A percentile compares a stretch with the other conserved stretches of the same genome.
Conservation (phyloP, 1,140 invertebrate genomes). For the Atta texana region DNA sequence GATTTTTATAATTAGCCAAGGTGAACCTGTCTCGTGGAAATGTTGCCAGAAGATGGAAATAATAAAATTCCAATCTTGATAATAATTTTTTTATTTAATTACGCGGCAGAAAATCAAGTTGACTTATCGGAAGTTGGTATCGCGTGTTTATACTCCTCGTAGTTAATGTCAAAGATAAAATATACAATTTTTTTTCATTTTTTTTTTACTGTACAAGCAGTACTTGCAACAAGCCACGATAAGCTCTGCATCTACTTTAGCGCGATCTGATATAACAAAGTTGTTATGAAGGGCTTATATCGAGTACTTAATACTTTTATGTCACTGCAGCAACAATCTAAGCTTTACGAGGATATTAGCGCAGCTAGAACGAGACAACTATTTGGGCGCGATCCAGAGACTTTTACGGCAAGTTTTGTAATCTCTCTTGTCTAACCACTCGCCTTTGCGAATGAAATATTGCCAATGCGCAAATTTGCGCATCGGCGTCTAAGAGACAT, state of each 20-base stretch:
- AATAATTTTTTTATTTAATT: slow-evolving; percentile 33
- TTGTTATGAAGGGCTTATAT: not conserved
- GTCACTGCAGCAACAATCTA: slow-evolving; percentile 53
- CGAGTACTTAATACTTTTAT: slow-evolving; percentile 58
- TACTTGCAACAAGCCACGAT: not conserved
- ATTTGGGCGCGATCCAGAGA: slow-evolving; percentile 61
- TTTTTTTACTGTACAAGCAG: not conserved
- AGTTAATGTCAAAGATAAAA: slow-evolving; percentile 23
- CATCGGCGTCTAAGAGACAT: slow-evolving; percentile 52
- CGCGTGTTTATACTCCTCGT: not conserved
- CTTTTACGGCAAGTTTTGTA: slow-evolving; percentile 49
- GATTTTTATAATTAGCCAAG: slow-evolving; percentile 4
- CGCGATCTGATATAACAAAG: slow-evolving; percentile 27
- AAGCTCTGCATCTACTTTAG: slow-evolving; percentile 3
- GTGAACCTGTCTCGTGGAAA: not conserved
- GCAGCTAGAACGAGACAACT: not conserved
- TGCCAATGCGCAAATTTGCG: not conserved
- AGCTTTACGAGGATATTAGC: slow-evolving; percentile 48
- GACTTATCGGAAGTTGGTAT: slow-evolving; percentile 4
- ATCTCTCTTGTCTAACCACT: slow-evolving; percentile 27
- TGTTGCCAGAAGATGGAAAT: not conserved
- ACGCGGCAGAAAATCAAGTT: slow-evolving; percentile 13
- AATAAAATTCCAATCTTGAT: slow-evolving; percentile 8
- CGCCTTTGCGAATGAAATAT: slow-evolving; percentile 47
- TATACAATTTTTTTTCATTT: not conserved